Percentiles rank a stretch among this genome's conserved stretches.
Conservation (phyloP, 1,140 invertebrate species). For the Epicauta chinensis region DNA sequence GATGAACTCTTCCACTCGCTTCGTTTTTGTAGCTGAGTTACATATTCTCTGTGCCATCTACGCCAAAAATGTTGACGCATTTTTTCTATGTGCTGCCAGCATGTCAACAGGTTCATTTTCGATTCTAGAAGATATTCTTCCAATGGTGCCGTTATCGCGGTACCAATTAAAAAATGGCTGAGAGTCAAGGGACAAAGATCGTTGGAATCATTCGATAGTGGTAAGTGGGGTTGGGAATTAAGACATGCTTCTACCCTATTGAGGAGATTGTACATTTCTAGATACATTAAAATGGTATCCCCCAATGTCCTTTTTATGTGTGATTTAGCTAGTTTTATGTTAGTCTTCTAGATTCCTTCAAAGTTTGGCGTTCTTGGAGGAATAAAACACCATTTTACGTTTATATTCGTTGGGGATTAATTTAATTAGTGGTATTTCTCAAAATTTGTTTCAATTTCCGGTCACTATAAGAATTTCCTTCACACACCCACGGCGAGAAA, state of each 20-base stretch:
- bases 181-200: slow-evolving; percentile 31
- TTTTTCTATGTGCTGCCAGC: slow-evolving; percentile 23
- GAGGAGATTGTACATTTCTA: slow-evolving; percentile 16
- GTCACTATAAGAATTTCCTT: too few relatives aligned
- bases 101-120: slow-evolving; percentile 28
- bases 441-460: too few relatives aligned
- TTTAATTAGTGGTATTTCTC: too few relatives aligned
- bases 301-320: slow-evolving; percentile 34
- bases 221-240: slow-evolving; percentile 17
- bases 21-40: slow-evolving; percentile 22
- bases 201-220: slow-evolving; percentile 27
- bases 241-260: slow-evolving; percentile 15
- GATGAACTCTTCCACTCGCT: slow-evolving; percentile 6
- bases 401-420: too few relatives aligned
- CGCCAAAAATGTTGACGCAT: slow-evolving; percentile 33
- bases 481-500: too few relatives aligned
- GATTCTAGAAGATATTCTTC: background rate
- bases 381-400: too few relatives aligned
- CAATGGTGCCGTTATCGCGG: slow-evolving; percentile 21
- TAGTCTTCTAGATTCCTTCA: too few relatives aligned
- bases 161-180: slow-evolving; percentile 39
- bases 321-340: background rate
- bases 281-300: slow-evolving; percentile 13
- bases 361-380: too few relatives aligned
- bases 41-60: slow-evolving; percentile 34